phyloP scores from a whole-genome alignment of 2,797 vertebrate genomes.

The Cichlasoma orientale region DNA sequence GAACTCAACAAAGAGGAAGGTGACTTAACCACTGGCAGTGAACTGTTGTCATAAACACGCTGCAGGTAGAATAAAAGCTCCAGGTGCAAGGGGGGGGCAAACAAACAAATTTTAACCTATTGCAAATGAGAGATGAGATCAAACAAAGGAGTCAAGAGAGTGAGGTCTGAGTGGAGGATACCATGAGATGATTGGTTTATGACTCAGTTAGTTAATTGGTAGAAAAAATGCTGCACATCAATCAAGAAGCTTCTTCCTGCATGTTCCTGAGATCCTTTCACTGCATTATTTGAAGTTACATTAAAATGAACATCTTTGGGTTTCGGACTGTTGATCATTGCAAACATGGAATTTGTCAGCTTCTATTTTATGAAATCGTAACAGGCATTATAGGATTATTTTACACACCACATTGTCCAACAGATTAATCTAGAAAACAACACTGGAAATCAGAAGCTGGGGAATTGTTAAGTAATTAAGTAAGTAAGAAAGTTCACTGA shows the following conservation, averaged over 20 bases:
- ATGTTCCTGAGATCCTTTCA: not conserved
- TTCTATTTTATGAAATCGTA: too few relatives aligned
- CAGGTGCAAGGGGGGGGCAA: not conserved
- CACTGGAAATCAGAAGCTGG: not conserved
- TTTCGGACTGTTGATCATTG: not conserved
- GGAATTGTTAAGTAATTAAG: not conserved
- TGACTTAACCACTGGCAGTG: conserved; percentile 26
- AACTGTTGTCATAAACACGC: not conserved
- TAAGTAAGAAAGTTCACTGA: not conserved
- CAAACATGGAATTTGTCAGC: not conserved
- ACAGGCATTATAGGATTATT: not conserved
- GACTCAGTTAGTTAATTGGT: too few relatives aligned
- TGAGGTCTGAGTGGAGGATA: not conserved
- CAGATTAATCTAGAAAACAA: not conserved
- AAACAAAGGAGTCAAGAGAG: not conserved
- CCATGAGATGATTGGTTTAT: not conserved
- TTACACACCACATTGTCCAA: not conserved
- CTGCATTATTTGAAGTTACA: not conserved
- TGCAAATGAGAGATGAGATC: too few relatives aligned
- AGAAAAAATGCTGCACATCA: not conserved
- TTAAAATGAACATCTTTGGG: not conserved
- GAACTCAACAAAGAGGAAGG: conserved; percentile 59
- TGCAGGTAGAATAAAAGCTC: not conserved
- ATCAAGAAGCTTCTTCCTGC: not conserved
- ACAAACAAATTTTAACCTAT: not conserved